A percentile compares a stretch with the other conserved stretches of the same genome.
Conservation (phyloP, 92 coral and sea anemone species). For the Actinostola sp. region DNA sequence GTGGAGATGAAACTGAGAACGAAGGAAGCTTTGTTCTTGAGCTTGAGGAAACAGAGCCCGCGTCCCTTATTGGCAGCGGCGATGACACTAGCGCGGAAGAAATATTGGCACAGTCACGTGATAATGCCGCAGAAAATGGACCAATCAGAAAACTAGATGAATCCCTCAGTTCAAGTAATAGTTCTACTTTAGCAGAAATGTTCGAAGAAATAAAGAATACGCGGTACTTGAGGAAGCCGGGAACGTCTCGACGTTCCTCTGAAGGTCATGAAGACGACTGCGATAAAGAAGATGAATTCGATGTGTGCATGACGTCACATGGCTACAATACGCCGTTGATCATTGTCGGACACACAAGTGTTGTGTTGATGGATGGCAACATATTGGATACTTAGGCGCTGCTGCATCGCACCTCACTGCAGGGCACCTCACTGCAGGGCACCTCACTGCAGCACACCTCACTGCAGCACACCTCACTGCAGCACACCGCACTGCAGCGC, state of each 20-base stretch:
- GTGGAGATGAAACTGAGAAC: neutral
- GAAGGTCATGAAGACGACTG: neutral
- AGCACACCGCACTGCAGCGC: no score
- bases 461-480: no score
- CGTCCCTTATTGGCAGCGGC: neutral
- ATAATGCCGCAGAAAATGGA: neutral
- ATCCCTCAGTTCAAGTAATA: constrained; percentile 2
- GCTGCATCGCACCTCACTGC: neutral
- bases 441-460: neutral
- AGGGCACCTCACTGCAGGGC: neutral
- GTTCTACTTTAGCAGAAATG: constrained; percentile 34
- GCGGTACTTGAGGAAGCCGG: constrained; percentile 25
- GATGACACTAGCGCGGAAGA: neutral
- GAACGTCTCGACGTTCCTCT: neutral
- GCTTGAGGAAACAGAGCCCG: neutral
- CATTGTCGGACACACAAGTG: constrained; percentile 33
- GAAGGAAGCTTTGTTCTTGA: no score
- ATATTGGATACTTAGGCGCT: neutral
- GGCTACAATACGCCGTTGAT: constrained; percentile 21
- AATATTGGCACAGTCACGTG: neutral
- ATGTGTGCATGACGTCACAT: constrained; percentile 1
- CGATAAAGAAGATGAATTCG: constrained; percentile 8
- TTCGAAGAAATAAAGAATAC: constrained; percentile 31
- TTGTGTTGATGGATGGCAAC: constrained; percentile 9
- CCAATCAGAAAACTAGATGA: neutral